phyloP scores from a whole-genome alignment of 2,113 vertebrate species.

The Siniperca knerii region DNA sequence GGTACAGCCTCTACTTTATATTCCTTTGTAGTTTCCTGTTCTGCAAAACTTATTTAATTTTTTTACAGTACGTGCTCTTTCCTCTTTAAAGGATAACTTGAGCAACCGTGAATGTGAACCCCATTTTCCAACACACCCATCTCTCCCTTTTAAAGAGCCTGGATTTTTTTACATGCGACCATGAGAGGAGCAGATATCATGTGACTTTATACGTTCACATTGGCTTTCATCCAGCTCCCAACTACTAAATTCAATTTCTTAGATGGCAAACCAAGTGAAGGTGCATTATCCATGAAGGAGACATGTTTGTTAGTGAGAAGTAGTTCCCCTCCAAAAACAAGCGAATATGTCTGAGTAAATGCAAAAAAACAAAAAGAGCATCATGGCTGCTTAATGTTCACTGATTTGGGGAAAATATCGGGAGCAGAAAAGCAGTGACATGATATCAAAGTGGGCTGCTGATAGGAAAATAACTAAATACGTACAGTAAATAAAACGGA shows the following conservation, averaged over 20 bases:
- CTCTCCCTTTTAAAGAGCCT: slow-evolving; percentile 5
- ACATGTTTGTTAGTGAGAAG: neutral
- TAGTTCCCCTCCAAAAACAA: neutral
- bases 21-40: slow-evolving; percentile 1
- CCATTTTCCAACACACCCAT: slow-evolving; percentile 11
- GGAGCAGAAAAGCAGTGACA: neutral
- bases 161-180: slow-evolving; percentile 1
- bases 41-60: neutral
- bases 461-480: neutral
- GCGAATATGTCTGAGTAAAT: neutral
- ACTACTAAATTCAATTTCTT: slow-evolving; percentile 2
- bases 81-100: slow-evolving; percentile 22
- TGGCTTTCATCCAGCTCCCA: slow-evolving; percentile 26
- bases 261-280: slow-evolving; percentile 10
- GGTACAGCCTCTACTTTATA: slow-evolving; percentile 77
- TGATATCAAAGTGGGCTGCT: neutral
- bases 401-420: neutral
- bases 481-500: neutral
- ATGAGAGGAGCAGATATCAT: slow-evolving; percentile 17
- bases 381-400: neutral
- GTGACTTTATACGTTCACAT: slow-evolving; percentile 30
- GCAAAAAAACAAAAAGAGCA: neutral
- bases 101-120: slow-evolving; percentile 49
- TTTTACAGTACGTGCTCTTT: slow-evolving; percentile 5
- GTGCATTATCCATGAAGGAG: slow-evolving; percentile 29